Base-by-base conservation (phyloP, 2,888 invertebrate species). In the Stegophylla sp. region DNA sequence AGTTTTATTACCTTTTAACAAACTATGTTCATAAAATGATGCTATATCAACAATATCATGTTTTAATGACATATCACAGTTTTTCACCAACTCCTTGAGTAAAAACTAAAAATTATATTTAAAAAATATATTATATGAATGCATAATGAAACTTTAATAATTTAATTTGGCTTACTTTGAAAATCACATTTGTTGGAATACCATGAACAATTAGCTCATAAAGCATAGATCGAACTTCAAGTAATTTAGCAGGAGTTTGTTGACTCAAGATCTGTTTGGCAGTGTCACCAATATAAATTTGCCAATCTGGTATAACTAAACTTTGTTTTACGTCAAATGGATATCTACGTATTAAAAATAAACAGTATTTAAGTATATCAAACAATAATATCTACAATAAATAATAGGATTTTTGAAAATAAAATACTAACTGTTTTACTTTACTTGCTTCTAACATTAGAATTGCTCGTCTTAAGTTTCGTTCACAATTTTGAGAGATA, bases 181-280 rank as follows among this genome's bases (percentile, higher is more conserved):
- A 96, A 84, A 99, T 97, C 83, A 96, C 89, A 86, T 96, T 95
- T 1, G 93, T 89, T 0, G 99, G 98, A 83, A 99, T 95, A 53
- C 96, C 95, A 87, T 98, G 98, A 20, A 93, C 92, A 26, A 98
- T 89, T 53, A 99, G 88, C 86, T 99, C 98, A 87, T 98, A 99
- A 9, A 99, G 87, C 84, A 96, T 91, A 82, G 92, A 93, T 71
- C 99, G 90, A 0, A 97, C 92, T 86, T 94, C 93, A 82, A 93
- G 89, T 74, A 98, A 87, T 84, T 93, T 93, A 82, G 91, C 91
- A 0, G 97, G 94, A 82, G 91, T 93, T 86, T 98, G 98, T 85
- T 97, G 94, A 7, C 92, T 89, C 0, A 95, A 88, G 85, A 98
- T 94, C 88, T 93, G 91, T 82, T 90, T 90, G 0, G 97, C 97